Percentiles rank a stretch among this genome's conserved stretches.
Evolutionary conservation across 2,113 vertebrate species (phyloP).

Genomic region (Prinia subflava): DNA sequence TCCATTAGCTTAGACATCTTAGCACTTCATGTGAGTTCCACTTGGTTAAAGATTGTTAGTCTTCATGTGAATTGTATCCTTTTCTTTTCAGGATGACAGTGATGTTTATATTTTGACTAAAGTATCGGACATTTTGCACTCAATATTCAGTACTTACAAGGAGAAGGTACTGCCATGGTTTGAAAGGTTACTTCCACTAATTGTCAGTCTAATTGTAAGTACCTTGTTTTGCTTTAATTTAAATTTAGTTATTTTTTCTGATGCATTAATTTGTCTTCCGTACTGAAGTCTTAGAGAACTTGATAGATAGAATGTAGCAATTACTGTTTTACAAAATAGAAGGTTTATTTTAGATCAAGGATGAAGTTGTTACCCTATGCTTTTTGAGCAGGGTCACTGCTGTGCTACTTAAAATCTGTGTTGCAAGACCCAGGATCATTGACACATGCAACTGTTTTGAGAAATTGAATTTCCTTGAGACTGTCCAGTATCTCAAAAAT

Average conservation of each 20-base stretch:
- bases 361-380: background rate
- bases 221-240: background rate
- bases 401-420: background rate
- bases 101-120: constrained; percentile 98
- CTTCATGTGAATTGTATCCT: background rate
- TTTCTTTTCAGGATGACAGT: constrained; percentile 87
- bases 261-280: background rate
- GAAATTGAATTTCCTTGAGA: background rate
- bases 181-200: constrained; percentile 93
- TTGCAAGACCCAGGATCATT: background rate
- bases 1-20: background rate
- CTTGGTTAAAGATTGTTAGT: background rate
- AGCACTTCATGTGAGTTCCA: background rate
- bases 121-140: constrained; percentile 97
- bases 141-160: constrained; percentile 96
- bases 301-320: background rate
- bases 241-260: background rate
- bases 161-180: constrained; percentile 97
- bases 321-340: background rate
- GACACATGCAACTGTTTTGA: background rate
- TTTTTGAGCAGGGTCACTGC: background rate
- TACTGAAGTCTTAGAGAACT: background rate
- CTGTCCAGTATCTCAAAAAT: background rate
- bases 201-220: constrained; percentile 96
- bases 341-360: background rate